phyloP scores from a whole-genome alignment of 2,797 vertebrate genomes.

The Bovichtus variegatus region DNA sequence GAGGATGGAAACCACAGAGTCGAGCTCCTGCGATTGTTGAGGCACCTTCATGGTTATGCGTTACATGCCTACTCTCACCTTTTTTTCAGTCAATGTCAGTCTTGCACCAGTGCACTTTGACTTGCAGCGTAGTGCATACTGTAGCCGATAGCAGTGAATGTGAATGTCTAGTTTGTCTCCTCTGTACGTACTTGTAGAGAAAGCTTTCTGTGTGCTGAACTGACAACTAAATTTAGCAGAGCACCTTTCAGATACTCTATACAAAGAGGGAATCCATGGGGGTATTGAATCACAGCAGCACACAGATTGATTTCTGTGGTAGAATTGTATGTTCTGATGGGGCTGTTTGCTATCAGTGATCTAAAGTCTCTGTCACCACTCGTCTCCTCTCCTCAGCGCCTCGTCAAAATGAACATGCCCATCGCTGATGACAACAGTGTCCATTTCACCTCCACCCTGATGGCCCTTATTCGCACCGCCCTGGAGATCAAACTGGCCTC shows the following conservation, averaged over 20 bases:
- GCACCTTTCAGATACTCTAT: neutral
- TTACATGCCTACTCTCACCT: conserved; percentile 82
- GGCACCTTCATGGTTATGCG: conserved; percentile 83
- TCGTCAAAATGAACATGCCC: conserved; percentile 98
- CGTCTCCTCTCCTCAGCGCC: conserved; percentile 83
- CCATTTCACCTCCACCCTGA: conserved; percentile 95
- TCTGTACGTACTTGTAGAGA: conserved; percentile 62
- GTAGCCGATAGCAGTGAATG: conserved; percentile 79
- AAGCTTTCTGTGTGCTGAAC: conserved; percentile 84
- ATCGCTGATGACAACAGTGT: conserved; percentile 93
- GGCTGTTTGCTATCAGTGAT: conserved; percentile 23
- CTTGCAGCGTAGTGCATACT: conserved; percentile 77
- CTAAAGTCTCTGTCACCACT: conserved; percentile 28
- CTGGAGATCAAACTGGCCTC: conserved; percentile 94
- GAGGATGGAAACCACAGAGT: conserved; percentile 76
- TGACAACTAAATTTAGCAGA: conserved; percentile 21
- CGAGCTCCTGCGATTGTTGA: conserved; percentile 82
- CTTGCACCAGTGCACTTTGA: conserved; percentile 82
- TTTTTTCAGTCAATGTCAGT: conserved; percentile 77
- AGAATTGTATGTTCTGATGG: conserved; percentile 52
- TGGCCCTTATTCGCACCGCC: conserved; percentile 95
- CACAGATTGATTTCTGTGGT: conserved; percentile 82
- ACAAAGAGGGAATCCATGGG: neutral
- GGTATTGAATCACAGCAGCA: conserved; percentile 54
- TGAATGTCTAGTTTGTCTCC: conserved; percentile 78